Evolutionary conservation across 2,113 vertebrate species (phyloP), one percentile per base, ranked within the genome.

Genomic region (Piprites chloris): DNA sequence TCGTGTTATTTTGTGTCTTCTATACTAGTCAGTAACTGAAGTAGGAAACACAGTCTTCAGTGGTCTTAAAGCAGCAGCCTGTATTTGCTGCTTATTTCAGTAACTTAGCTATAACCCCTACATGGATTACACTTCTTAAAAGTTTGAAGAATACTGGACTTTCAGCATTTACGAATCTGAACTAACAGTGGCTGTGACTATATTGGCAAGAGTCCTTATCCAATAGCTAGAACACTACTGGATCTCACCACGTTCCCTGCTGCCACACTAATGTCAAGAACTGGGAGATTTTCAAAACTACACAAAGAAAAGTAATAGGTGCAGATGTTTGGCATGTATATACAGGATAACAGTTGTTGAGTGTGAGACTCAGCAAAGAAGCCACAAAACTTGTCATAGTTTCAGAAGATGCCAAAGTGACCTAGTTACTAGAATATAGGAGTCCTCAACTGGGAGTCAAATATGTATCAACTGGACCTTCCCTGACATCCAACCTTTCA

Each of bases 331-430:
- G 85, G 93, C 92, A 33, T 32, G 24, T 41, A 46, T 6, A 39
- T 3, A 27, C 41, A 90, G 92, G 52, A 92, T 84, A 24, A 61
- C 86, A 93, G 69, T 44, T 94, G 87, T 53, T 85, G 90, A 97
- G 90, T 93, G 94, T 56, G 83, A 93, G 79, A 92, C 69, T 69
- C 65, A 90, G 66, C 49, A 88, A 53, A 85, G 79, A 94, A 94
- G 88, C 90, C 88, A 92, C 92, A 96, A 80, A 75, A 86, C 58
- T 52, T 89, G 83, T 94, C 88, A 95, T 42, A 75, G 69, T 79
- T 96, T 93, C 89, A 91, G 63, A 91, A 96, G 12, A 74, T 91
- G 66, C 52, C 87, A 87, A 96, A 95, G 90, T 93, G 80, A 96
- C 90, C 81, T 95, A 41, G 76, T 86, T 91, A 91, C 81, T 53